Conservation (phyloP, 2,797 vertebrate species). For the Chaetophractus vellerosus region DNA sequence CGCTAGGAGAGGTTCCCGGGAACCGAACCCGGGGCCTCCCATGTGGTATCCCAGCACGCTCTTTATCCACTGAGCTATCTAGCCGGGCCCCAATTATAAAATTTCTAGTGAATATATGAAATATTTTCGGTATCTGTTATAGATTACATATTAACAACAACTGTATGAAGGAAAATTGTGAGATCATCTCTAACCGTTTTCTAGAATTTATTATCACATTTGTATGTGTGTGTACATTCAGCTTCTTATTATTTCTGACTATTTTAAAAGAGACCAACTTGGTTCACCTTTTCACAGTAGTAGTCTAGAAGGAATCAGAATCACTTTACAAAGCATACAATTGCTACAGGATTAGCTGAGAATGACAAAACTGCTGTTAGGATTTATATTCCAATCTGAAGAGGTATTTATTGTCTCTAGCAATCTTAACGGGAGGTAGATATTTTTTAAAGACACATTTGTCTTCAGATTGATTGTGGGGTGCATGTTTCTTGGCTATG, state of each 20-base stretch:
- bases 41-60: no score
- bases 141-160: not conserved
- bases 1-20: no score
- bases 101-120: not conserved
- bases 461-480: not conserved
- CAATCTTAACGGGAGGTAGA: not conserved
- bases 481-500: not conserved
- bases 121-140: not conserved
- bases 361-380: not conserved
- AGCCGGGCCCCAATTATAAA: slow-evolving; percentile 22
- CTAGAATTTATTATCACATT: not conserved
- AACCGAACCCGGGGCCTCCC: no score
- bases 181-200: slow-evolving; percentile 27
- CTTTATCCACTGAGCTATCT: no score
- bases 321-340: not conserved
- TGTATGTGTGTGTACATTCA: not conserved
- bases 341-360: not conserved
- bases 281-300: not conserved
- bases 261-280: not conserved
- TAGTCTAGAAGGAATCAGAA: not conserved
- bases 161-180: not conserved
- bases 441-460: not conserved
- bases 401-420: not conserved
- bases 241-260: slow-evolving; percentile 29
- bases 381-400: not conserved